A percentile compares a stretch with the other conserved stretches of the same genome.
These are phyloP conservation scores for Eupithecia abbreviata DNA, from an alignment of 2,888 invertebrate species.

Conservation along the genomic window DNA sequence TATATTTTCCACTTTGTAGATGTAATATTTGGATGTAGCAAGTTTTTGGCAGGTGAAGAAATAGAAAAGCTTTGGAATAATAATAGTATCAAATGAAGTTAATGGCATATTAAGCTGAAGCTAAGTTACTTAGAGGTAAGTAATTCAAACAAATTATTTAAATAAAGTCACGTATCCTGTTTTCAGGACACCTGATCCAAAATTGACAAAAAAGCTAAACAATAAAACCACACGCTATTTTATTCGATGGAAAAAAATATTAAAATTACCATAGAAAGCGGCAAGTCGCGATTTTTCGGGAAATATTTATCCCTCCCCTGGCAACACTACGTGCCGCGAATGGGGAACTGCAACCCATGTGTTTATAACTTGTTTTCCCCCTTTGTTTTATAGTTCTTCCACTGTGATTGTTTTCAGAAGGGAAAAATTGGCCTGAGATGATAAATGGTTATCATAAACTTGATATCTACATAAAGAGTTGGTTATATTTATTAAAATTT, in stretches of 20 bases:
- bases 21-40: neutral
- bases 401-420: slow-evolving; percentile 46
- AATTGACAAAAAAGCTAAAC: slow-evolving; percentile 51
- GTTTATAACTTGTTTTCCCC: slow-evolving; percentile 61
- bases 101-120: neutral
- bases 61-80: neutral
- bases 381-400: slow-evolving; percentile 50
- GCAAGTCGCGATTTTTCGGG: slow-evolving; percentile 68
- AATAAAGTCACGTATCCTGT: neutral
- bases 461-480: neutral
- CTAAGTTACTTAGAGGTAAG: neutral
- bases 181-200: neutral
- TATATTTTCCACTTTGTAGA: slow-evolving; percentile 30
- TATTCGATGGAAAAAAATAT: slow-evolving; percentile 67
- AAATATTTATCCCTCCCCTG: slow-evolving; percentile 79
- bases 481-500: neutral
- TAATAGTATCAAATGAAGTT: neutral
- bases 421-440: slow-evolving; percentile 8
- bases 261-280: slow-evolving; percentile 78
- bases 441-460: slow-evolving; percentile 6
- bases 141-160: neutral
- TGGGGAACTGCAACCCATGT: slow-evolving; percentile 58
- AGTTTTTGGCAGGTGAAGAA: neutral
- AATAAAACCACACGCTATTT: slow-evolving; percentile 68
- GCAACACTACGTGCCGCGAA: slow-evolving; percentile 75